Conservation (phyloP, 2,797 vertebrate genomes). For the Arctocebus calabarensis region DNA sequence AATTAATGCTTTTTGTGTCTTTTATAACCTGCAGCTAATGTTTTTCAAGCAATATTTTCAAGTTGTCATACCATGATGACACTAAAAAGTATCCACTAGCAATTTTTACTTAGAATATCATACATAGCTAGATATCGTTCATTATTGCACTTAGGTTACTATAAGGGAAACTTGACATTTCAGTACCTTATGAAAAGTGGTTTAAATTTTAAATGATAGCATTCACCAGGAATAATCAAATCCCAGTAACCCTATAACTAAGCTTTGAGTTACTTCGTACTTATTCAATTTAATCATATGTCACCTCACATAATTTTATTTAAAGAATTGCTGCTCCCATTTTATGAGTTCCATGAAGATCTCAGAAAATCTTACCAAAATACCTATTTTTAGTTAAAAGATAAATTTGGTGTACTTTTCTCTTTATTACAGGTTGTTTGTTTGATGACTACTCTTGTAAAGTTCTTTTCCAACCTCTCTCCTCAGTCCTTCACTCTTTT, state of each 20-base stretch:
- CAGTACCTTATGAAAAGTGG: constrained; percentile 16
- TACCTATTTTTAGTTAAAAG: background rate
- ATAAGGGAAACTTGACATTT: background rate
- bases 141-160: background rate
- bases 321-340: constrained; percentile 1
- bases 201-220: constrained; percentile 51
- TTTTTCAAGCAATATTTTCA: constrained; percentile 1
- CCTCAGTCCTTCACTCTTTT: background rate
- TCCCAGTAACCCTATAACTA: background rate
- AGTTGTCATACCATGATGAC: background rate
- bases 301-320: background rate
- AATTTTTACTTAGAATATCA: background rate
- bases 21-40: background rate
- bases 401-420: background rate
- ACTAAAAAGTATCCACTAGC: background rate
- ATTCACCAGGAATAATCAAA: constrained; percentile 41
- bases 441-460: background rate
- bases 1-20: background rate
- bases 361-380: constrained; percentile 33
- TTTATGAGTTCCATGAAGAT: background rate
- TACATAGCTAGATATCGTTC: background rate
- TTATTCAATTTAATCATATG: constrained; percentile 24
- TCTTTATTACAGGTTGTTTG: background rate
- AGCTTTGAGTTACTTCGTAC: background rate
- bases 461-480: background rate